These are phyloP conservation scores for Coryphaenoides rupestris DNA, from an alignment of 2,113 vertebrate genomes.

Conservation along the genomic window DNA sequence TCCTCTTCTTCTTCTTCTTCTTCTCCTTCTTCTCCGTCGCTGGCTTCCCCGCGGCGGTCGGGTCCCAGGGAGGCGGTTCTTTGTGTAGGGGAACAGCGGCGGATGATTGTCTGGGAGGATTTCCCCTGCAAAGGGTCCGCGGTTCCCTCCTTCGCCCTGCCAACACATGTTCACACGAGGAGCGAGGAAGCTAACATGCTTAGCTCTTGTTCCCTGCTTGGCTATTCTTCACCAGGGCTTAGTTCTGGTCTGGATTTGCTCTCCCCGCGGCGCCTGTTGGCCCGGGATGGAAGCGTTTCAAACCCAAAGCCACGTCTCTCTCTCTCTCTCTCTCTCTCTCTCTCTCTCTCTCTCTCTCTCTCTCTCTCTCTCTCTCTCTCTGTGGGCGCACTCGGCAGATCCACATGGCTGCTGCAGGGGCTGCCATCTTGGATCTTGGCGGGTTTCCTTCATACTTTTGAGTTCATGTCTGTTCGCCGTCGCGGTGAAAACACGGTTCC, in stretches of 20 bases:
- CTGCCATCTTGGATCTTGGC: too few relatives aligned
- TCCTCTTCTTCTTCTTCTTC: too few relatives aligned
- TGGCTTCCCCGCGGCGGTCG: constrained; percentile 60
- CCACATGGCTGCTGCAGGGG: too few relatives aligned
- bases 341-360: constrained; percentile 14
- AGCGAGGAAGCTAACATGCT: constrained; percentile 67
- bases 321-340: constrained; percentile 31
- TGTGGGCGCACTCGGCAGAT: too few relatives aligned
- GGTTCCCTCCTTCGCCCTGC: constrained; percentile 61
- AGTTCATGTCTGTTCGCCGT: too few relatives aligned
- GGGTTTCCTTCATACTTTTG: too few relatives aligned
- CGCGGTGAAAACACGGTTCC: too few relatives aligned
- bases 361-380: constrained; percentile 31
- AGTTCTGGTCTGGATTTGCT: constrained; percentile 71
- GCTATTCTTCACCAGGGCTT: constrained; percentile 63
- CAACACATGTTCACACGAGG: constrained; percentile 60
- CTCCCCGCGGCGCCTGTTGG: constrained; percentile 47
- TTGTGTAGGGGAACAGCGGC: constrained; percentile 34
- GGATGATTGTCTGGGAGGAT: too few relatives aligned
- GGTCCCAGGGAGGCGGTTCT: constrained; percentile 61
- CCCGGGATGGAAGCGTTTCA: constrained; percentile 59
- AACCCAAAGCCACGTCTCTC: constrained; percentile 38
- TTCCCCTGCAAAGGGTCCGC: constrained; percentile 58
- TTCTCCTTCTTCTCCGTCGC: too few relatives aligned
- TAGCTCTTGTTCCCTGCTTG: constrained; percentile 68